Conservation (phyloP, 2,888 invertebrate genomes). For the Drosophila emarginata region DNA sequence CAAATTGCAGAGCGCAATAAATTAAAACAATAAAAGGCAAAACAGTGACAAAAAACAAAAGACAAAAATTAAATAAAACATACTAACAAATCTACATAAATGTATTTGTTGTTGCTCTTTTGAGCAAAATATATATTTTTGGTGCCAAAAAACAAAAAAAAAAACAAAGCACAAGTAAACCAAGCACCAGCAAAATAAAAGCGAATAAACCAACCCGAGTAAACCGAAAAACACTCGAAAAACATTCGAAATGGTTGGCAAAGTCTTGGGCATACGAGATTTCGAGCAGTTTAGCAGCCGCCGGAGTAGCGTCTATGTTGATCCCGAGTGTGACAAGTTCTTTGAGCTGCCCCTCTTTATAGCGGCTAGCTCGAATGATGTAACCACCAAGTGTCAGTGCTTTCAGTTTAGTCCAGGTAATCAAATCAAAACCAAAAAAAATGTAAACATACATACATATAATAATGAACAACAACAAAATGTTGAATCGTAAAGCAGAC, state of each 20-base stretch:
- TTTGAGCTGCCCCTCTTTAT: slow-evolving; percentile 81
- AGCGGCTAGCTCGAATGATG: slow-evolving; percentile 81
- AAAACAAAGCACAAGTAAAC: slow-evolving; percentile 27
- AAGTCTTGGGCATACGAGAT: slow-evolving; percentile 81
- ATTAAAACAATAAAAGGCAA: slow-evolving; percentile 64
- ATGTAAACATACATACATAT: no score
- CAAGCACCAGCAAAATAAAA: slow-evolving; percentile 28
- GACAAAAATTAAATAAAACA: slow-evolving; percentile 35
- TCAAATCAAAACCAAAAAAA: slow-evolving; percentile 14
- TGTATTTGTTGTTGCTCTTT: slow-evolving; percentile 59
- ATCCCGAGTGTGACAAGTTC: slow-evolving; percentile 83
- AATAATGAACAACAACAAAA: background rate
- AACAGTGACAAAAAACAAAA: slow-evolving; percentile 34
- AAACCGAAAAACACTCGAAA: slow-evolving; percentile 28
- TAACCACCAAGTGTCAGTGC: slow-evolving; percentile 82
- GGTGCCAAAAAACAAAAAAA: slow-evolving; percentile 68
- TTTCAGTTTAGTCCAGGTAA: slow-evolving; percentile 82
- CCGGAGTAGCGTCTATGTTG: slow-evolving; percentile 82
- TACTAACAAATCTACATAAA: slow-evolving; percentile 70
- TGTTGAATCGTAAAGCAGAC: background rate
- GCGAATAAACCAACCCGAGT: slow-evolving; percentile 16
- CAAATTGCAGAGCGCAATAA: slow-evolving; percentile 76
- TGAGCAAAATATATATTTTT: slow-evolving; percentile 42
- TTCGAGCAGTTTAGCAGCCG: slow-evolving; percentile 81
- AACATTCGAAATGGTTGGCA: slow-evolving; percentile 79